These are phyloP conservation scores for Spea bombifrons DNA, from an alignment of 2,113 vertebrate species.

Conservation along the genomic window DNA sequence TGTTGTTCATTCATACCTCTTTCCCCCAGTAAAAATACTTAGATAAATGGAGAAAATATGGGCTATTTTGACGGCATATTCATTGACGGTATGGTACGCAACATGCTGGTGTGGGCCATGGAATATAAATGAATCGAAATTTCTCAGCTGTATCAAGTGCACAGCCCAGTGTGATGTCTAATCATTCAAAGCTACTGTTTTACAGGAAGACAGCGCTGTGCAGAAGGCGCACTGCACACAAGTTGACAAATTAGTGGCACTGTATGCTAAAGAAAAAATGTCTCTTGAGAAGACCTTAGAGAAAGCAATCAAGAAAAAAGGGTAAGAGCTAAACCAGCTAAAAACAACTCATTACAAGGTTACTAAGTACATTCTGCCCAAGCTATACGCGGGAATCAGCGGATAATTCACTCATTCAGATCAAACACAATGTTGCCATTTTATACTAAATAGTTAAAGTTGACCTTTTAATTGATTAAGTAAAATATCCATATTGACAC, in stretches of 20 bases:
- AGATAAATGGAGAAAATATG: slow-evolving; percentile 4
- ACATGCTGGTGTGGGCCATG: background rate
- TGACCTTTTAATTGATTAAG: too few species aligned
- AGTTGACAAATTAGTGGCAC: slow-evolving; percentile 92
- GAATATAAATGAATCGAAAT: slow-evolving; percentile 31
- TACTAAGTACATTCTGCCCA: too few species aligned
- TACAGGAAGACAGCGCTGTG: slow-evolving; percentile 88
- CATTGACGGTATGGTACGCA: slow-evolving; percentile 7
- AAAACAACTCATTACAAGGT: background rate
- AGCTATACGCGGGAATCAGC: too few species aligned
- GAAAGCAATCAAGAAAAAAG: slow-evolving; percentile 94
- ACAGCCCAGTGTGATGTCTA: slow-evolving; percentile 35
- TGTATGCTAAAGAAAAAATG: slow-evolving; percentile 90
- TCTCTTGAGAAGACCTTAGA: slow-evolving; percentile 88
- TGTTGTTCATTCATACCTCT: background rate
- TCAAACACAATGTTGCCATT: too few species aligned
- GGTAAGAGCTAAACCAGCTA: slow-evolving; percentile 66
- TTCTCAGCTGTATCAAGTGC: slow-evolving; percentile 40
- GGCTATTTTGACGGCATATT: slow-evolving; percentile 7
- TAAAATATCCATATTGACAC: too few species aligned
- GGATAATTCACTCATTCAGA: too few species aligned
- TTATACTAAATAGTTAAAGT: too few species aligned
- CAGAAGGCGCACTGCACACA: slow-evolving; percentile 94
- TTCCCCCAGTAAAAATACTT: background rate
- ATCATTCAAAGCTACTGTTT: slow-evolving; percentile 51